Conservation (phyloP, 2,113 vertebrate genomes). For the Microcebus ravelobensis region DNA sequence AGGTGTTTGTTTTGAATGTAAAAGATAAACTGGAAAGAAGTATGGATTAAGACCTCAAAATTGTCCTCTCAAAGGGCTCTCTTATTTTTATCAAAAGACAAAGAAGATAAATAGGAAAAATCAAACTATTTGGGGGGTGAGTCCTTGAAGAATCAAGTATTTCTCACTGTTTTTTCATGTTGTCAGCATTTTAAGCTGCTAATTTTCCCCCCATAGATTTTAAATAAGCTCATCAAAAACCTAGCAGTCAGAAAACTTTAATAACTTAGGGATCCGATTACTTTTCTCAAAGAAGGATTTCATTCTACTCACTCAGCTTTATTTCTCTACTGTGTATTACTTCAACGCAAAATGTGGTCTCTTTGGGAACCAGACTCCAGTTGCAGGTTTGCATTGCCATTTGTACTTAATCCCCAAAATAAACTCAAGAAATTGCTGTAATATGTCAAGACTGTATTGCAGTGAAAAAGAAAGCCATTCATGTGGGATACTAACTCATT, state of each 20-base stretch:
- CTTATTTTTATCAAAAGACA: conserved; percentile 60
- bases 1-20: conserved; percentile 70
- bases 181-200: conserved; percentile 63
- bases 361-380: background rate
- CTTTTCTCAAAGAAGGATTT: conserved; percentile 51
- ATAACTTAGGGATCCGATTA: conserved; percentile 57
- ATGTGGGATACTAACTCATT: background rate
- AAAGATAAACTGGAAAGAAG: conserved; percentile 65
- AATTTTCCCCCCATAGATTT: conserved; percentile 52
- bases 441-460: background rate
- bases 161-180: conserved; percentile 34
- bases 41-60: conserved; percentile 78
- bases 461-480: background rate
- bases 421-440: background rate
- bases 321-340: conserved; percentile 25
- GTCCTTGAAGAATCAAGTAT: conserved; percentile 38
- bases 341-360: conserved; percentile 43
- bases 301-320: conserved; percentile 1
- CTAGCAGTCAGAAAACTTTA: conserved; percentile 38
- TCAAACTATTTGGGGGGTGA: conserved; percentile 54
- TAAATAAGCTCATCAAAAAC: conserved; percentile 67
- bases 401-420: conserved; percentile 30
- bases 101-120: conserved; percentile 64
- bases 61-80: conserved; percentile 62
- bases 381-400: background rate